phyloP scores from a whole-genome alignment of 2,888 invertebrate genomes.

The Operophtera brumata region DNA sequence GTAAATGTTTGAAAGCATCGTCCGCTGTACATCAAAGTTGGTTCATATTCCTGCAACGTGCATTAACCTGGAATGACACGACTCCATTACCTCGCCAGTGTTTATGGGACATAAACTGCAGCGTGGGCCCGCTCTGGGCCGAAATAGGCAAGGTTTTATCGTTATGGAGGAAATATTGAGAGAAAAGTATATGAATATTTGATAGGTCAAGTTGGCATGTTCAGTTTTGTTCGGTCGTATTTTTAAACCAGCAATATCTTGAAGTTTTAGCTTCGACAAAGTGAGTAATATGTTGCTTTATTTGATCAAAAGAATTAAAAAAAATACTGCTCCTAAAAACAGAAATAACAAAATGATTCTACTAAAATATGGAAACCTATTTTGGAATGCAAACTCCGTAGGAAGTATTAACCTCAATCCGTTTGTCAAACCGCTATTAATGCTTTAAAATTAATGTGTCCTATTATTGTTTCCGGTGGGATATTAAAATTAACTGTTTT shows the following conservation, averaged over 20 bases:
- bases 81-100: conserved; percentile 41
- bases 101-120: conserved; percentile 40
- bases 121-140: conserved; percentile 18
- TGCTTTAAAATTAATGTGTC: conserved; percentile 9
- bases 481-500: conserved; percentile 11
- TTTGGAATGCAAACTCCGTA: background rate
- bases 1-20: conserved; percentile 17
- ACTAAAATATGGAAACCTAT: conserved; percentile 1
- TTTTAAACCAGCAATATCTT: too few relatives aligned
- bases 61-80: conserved; percentile 38
- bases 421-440: conserved; percentile 14
- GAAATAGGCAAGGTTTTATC: conserved; percentile 23
- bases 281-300: too few relatives aligned
- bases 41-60: conserved; percentile 25
- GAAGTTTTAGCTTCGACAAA: background rate
- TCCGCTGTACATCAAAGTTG: conserved; percentile 23
- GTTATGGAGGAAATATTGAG: conserved; percentile 12
- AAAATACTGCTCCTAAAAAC: too few relatives aligned
- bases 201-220: background rate
- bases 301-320: too few relatives aligned
- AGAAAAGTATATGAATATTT: conserved; percentile 15
- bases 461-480: conserved; percentile 10
- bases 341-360: background rate
- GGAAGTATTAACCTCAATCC: conserved; percentile 10
- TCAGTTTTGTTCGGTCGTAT: background rate